Evolutionary conservation across 2,888 invertebrate genomes (phyloP), one percentile per base, ranked within the genome.

Genomic region (Pristionchus japonicus): DNA sequence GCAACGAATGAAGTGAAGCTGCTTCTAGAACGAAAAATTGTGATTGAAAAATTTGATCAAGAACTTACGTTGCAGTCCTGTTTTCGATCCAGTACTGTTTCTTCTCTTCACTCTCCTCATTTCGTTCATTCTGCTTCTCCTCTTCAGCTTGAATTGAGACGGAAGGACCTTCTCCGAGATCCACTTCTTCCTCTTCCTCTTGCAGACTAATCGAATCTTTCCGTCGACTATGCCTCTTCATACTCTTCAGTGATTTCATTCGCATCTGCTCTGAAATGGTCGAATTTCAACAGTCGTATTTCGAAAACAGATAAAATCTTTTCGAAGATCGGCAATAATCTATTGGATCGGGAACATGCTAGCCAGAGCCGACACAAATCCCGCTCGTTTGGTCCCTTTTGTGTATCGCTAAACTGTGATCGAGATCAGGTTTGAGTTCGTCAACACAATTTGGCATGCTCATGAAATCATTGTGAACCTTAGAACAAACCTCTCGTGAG

Each of bases 231-330:
- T 80, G 77, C 17, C 77, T 23, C 47, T 80, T 80, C 40, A 80
- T 47, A 27, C 77, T 80, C 43, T 80, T 80, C n/a, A 80, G 27
- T 1, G 47, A 80, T 43, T 80, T 80, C 77, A 80, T 1, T 80
- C 77, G 77, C 70, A 70, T 70, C 37, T 70, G 34, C n/a, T 23
- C 70, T 70, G 37, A 70, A 70, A 70, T 34, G 34, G 31, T 20
- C 61, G 3, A 17, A 61, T 61, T 61, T 61, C 27, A 9, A 61
- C 61, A 61, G 3, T 20, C 52, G 23, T 52, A 61, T 4, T 61
- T 61, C 61, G 61, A 61, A 27, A 61, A 27, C 0, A 27, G 27
- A 23, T 23, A 23, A 61, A 23, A n/a, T n/a, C 27, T 61, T 27
- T 27, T 27, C 27, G 61, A 61, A 61, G 61, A 61, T 61, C 61